Base-by-base conservation (phyloP, 2,888 invertebrate species). In the Rhogogaster chlorosoma region DNA sequence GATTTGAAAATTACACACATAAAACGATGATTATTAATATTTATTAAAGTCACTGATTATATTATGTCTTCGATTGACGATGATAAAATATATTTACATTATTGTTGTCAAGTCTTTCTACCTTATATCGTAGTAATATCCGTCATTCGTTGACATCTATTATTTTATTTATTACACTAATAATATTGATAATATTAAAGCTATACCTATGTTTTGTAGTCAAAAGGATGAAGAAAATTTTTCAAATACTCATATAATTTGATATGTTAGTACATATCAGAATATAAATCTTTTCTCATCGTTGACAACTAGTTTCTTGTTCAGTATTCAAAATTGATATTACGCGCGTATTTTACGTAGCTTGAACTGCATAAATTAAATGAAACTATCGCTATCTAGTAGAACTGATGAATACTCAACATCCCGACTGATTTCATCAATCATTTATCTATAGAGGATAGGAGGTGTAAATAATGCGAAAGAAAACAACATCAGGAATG, bases 21-120 rank as follows among this genome's bases (percentile, higher is more conserved):
- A 67, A 15, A 67, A 67, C 67, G 29, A 64, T 64, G 26, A 29
- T 36, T 36, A 12, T 36, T 70, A 36, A 70, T 36, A 70, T 70
- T 70, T 5, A n/a, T 70, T 10, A 29, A 15, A 32, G 38, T 70
- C 7, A 38, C 9, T 36, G 26, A 29, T 67, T 10, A 67, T 71
- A 38, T 71, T 29, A 67, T 45, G 26, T 18, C 22, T 45, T 22
- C 26, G 5, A 45, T 45, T 26, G 22, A 10, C 22, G 22, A 26
- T 45, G 45, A 42, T 45, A 45, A 26, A 26, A 45, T 45, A 26
- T 15, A 45, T 26, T 45, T 75, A 75, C 10, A 45, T 45, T 75
- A 75, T 10, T 75, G 9, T 49, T 75, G 75, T 75, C 45, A 75
- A n/a, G 42, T 75, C 45, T 75, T 75, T 75, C 15, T 45, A 75